Percentiles rank a stretch among this genome's conserved stretches.
Conservation (phyloP, 2,888 invertebrate genomes). For the Morinoia aosen region DNA sequence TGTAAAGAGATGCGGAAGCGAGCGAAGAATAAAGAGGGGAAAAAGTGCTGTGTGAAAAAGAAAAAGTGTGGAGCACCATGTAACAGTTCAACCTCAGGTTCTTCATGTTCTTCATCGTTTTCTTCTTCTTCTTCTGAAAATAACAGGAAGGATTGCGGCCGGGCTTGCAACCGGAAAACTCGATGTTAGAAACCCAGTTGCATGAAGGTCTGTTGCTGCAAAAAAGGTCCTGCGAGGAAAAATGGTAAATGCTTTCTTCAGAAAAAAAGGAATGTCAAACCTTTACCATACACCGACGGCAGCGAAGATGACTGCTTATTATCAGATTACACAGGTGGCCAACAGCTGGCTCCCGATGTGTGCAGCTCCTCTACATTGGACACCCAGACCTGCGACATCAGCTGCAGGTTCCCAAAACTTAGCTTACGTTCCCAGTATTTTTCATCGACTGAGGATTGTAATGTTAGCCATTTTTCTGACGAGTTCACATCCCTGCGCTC, state of each 20-base stretch:
- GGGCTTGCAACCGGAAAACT: not conserved
- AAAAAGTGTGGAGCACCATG: not conserved
- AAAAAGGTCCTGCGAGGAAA: not conserved
- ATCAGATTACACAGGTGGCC: not conserved
- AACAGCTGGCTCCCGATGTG: not conserved
- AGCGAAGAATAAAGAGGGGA: not conserved
- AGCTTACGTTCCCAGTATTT: conserved; percentile 21
- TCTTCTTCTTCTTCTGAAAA: not conserved
- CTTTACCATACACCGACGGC: not conserved
- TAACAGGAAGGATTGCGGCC: not conserved
- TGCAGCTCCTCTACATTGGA: not conserved
- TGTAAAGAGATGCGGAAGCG: not conserved
- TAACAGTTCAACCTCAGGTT: not conserved
- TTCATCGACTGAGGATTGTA: not conserved
- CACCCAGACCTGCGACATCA: not conserved
- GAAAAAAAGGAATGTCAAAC: not conserved
- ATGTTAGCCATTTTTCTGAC: not conserved
- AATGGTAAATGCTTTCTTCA: not conserved
- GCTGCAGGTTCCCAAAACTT: not conserved
- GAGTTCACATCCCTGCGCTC: not conserved
- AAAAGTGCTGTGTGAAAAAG: not conserved
- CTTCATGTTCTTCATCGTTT: not conserved
- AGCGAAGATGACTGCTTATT: not conserved
- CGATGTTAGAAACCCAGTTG: not conserved
- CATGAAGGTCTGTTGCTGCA: not conserved